Conservation (phyloP, 2,888 invertebrate genomes). For the Cryptus armator region DNA sequence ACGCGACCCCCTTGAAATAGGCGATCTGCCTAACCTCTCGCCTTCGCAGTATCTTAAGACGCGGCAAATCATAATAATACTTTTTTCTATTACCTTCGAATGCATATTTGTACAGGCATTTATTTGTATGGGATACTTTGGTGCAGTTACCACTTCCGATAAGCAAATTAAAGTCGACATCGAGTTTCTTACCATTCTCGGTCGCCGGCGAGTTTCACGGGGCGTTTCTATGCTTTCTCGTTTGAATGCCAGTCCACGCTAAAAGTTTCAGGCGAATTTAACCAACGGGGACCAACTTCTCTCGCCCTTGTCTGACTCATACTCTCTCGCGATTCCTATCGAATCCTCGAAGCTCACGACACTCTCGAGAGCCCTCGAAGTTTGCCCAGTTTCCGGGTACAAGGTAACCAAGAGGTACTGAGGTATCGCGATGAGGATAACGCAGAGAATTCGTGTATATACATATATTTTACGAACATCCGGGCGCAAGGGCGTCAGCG, state of each 20-base stretch:
- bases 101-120: too few relatives aligned
- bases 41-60: too few relatives aligned
- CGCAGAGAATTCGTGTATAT: neutral
- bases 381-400: slow-evolving; percentile 13
- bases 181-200: neutral
- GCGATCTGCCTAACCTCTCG: too few relatives aligned
- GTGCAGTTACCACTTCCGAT: neutral
- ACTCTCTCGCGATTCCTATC: slow-evolving; percentile 21
- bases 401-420: slow-evolving; percentile 18
- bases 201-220: neutral
- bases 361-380: neutral
- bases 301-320: neutral
- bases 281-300: slow-evolving; percentile 15
- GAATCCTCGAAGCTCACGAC: slow-evolving; percentile 16
- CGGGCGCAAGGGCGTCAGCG: neutral
- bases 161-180: neutral
- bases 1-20: too few relatives aligned
- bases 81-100: too few relatives aligned
- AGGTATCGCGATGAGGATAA: slow-evolving; percentile 24
- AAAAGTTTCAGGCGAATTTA: slow-evolving; percentile 30
- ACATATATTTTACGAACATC: neutral
- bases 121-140: too few relatives aligned
- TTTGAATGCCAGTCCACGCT: neutral
- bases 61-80: too few relatives aligned
- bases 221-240: neutral